Base-by-base conservation (phyloP, 2,888 invertebrate genomes). In the Lamellibrachia columna region DNA sequence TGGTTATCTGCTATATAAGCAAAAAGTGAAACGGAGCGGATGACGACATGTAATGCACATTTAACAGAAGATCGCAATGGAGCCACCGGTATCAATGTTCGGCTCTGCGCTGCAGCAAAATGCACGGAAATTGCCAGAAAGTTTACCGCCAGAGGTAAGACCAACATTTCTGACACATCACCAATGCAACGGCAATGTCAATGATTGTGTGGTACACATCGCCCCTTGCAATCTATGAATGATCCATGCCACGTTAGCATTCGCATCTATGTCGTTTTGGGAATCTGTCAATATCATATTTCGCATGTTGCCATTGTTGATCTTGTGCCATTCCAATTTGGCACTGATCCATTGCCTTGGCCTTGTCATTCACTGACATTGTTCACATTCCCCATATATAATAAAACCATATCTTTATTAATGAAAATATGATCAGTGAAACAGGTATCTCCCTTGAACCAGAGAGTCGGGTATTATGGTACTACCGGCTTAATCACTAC, bases 21-120 rank as follows among this genome's bases (percentile, higher is more conserved):
- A 75, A 75, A 75, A 75, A 22, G 22, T 15, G 4, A 75, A 75
- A 75, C 22, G 75, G 11, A 75, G 22, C 75, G 22, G 75, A 75
- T 22, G 15, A 15, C 3, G 75, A 15, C 75, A 75, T 15, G 75
- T 75, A 75, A 75, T 15, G 15, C 75, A 22, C 75, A 75, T 75
- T 75, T 75, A 75, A 75, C 11, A 75, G 75, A 75, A 75, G 15
- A 40, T 22, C 75, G 22, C 75, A 91, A 98, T 98, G 98, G 98
- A 98, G 94, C 98, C 98, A 0, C 98, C 98, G 97, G 97, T 98
- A 95, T 98, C 98, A 95, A 97, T 98, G 55, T 98, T 98, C 96
- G 98, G 98, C 91, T 96, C 98, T 98, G 0, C 95, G 95, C n/a
- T 22, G 90, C 94, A 94, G 91, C 94, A 94, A 11, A 75, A 22